These are phyloP conservation scores for Gymnobelideus leadbeateri DNA, from an alignment of 2,113 vertebrate genomes.

Conservation along the genomic window DNA sequence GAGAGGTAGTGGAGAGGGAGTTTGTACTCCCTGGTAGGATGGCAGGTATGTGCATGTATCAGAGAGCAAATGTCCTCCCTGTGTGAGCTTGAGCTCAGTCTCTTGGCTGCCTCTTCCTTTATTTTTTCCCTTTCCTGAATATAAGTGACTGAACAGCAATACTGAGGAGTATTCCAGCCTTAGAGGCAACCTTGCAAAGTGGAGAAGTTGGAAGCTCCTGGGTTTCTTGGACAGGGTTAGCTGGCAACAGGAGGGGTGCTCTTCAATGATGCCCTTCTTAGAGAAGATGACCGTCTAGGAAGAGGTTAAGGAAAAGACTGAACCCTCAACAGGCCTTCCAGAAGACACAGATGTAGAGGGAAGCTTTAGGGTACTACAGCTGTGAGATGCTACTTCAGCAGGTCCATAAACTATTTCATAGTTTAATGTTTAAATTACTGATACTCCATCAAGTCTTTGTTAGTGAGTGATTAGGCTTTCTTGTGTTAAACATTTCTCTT, in stretches of 20 bases:
- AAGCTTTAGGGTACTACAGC: not conserved
- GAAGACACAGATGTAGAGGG: not conserved
- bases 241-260: not conserved
- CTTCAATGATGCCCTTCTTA: not conserved
- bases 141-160: not conserved
- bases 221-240: not conserved
- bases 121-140: not conserved
- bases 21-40: not conserved
- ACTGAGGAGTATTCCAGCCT: not conserved
- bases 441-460: not conserved
- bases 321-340: too few species aligned
- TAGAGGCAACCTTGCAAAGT: not conserved
- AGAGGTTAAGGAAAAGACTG: not conserved
- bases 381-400: not conserved
- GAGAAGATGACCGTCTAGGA: not conserved
- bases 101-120: not conserved
- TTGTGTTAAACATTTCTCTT: not conserved
- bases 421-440: not conserved
- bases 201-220: not conserved
- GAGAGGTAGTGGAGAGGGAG: not conserved
- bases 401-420: not conserved
- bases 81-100: not conserved
- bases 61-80: not conserved
- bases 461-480: not conserved
- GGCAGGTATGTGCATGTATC: not conserved